Conservation (phyloP, 2,888 invertebrate species). For the Drosophila subquinaria region DNA sequence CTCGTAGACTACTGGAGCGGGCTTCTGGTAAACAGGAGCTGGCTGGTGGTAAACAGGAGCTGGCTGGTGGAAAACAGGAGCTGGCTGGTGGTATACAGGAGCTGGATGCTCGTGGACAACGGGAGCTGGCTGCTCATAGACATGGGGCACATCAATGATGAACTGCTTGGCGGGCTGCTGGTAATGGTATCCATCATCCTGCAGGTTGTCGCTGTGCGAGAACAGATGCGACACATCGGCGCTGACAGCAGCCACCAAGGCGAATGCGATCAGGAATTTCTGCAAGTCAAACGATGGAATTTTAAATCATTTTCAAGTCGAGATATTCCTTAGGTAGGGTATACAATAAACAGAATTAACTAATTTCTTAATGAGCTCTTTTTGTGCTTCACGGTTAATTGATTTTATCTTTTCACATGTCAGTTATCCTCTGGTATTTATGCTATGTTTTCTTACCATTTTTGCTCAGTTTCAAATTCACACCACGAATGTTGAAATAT, state of each 20-base stretch:
- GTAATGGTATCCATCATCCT: conserved; percentile 83
- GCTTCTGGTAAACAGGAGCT: conserved; percentile 48
- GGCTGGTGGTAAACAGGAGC: conserved; percentile 26
- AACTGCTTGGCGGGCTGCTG: conserved; percentile 57
- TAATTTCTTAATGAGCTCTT: conserved; percentile 8
- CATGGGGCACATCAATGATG: conserved; percentile 72
- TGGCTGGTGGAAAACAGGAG: conserved; percentile 22
- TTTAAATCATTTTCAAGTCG: neutral
- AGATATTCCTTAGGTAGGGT: neutral
- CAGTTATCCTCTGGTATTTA: conserved; percentile 55
- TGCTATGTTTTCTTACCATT: conserved; percentile 80
- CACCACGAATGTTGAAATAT: conserved; percentile 81
- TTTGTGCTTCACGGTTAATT: conserved; percentile 18
- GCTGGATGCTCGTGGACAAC: conserved; percentile 26
- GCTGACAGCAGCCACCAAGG: conserved; percentile 79
- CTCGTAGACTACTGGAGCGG: conserved; percentile 50
- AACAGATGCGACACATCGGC: conserved; percentile 84
- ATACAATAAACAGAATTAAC: neutral
- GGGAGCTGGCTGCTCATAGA: conserved; percentile 29
- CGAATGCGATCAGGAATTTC: conserved; percentile 80
- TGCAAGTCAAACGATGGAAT: conserved; percentile 49
- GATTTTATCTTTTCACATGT: conserved; percentile 20
- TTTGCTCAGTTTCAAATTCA: conserved; percentile 79
- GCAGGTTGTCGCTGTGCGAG: conserved; percentile 77
- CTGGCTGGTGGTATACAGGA: conserved; percentile 19